phyloP scores from a whole-genome alignment of 2,113 vertebrate species.

The Misgurnus mizolepis region DNA sequence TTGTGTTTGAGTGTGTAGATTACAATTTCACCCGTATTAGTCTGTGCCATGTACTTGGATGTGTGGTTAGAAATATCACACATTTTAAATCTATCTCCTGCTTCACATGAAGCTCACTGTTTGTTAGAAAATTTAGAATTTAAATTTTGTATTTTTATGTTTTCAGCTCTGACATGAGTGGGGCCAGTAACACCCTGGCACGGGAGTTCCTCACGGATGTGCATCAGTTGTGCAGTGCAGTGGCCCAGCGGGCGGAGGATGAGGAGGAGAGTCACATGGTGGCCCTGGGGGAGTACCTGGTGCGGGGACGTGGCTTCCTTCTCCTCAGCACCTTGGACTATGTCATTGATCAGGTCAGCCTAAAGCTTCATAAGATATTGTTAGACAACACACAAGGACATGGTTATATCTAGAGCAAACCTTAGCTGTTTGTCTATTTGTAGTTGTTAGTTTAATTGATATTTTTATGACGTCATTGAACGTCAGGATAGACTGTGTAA shows the following conservation, averaged over 20 bases:
- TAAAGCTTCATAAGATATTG: neutral
- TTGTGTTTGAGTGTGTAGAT: too few relatives aligned
- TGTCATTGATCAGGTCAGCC: constrained; percentile 87
- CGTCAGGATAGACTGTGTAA: too few relatives aligned
- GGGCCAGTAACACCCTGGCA: constrained; percentile 92
- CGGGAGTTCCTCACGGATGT: constrained; percentile 97
- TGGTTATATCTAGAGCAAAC: too few relatives aligned
- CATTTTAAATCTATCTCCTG: too few relatives aligned
- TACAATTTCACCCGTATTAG: too few relatives aligned
- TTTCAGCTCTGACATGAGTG: constrained; percentile 93
- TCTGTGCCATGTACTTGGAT: too few relatives aligned
- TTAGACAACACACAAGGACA: neutral
- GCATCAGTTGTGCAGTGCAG: constrained; percentile 91
- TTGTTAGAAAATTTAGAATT: too few relatives aligned
- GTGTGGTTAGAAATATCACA: too few relatives aligned
- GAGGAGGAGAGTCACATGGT: constrained; percentile 96
- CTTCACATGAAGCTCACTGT: too few relatives aligned
- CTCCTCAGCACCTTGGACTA: constrained; percentile 89
- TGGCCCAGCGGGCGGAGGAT: constrained; percentile 89
- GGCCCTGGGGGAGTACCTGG: constrained; percentile 90
- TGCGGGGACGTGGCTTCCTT: constrained; percentile 88
- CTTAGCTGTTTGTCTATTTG: too few relatives aligned
- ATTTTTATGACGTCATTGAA: too few relatives aligned
- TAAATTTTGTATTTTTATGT: neutral
- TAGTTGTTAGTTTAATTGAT: too few relatives aligned